These are phyloP conservation scores for Nesidiocoris tenuis DNA, from an alignment of 2,888 invertebrate species.

Conservation along the genomic window DNA sequence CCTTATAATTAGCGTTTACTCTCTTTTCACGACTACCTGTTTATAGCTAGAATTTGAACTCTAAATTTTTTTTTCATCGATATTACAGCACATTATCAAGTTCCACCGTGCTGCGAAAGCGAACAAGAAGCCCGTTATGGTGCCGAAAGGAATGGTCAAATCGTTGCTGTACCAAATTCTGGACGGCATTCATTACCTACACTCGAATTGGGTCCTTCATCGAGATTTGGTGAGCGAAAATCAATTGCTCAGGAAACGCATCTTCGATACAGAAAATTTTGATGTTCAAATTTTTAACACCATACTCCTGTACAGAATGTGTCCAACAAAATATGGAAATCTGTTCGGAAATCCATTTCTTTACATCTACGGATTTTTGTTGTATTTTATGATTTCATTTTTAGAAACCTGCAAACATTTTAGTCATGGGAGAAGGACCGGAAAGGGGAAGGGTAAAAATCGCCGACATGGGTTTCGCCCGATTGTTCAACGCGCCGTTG, in stretches of 20 bases:
- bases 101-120: conserved; percentile 97
- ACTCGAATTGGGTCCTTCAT: conserved; percentile 98
- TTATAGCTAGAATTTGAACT: too few species aligned
- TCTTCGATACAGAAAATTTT: too few species aligned
- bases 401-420: conserved; percentile 98
- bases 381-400: too few species aligned
- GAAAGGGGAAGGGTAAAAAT: conserved; percentile 96
- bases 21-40: too few species aligned
- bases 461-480: conserved; percentile 99
- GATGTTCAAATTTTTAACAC: too few species aligned
- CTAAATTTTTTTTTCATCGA: neutral
- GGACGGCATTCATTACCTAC: conserved; percentile 97
- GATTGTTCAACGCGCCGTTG: conserved; percentile 94
- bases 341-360: too few species aligned
- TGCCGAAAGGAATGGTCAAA: conserved; percentile 97
- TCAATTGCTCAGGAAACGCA: too few species aligned
- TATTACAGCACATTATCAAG: conserved; percentile 87
- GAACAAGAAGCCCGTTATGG: conserved; percentile 93
- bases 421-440: conserved; percentile 98
- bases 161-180: conserved; percentile 95
- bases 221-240: conserved; percentile 84
- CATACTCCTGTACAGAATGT: too few species aligned
- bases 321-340: too few species aligned
- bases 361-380: too few species aligned
- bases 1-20: too few species aligned